phyloP scores from a whole-genome alignment of 1,140 invertebrate genomes.

The Eupeodes corollae region DNA sequence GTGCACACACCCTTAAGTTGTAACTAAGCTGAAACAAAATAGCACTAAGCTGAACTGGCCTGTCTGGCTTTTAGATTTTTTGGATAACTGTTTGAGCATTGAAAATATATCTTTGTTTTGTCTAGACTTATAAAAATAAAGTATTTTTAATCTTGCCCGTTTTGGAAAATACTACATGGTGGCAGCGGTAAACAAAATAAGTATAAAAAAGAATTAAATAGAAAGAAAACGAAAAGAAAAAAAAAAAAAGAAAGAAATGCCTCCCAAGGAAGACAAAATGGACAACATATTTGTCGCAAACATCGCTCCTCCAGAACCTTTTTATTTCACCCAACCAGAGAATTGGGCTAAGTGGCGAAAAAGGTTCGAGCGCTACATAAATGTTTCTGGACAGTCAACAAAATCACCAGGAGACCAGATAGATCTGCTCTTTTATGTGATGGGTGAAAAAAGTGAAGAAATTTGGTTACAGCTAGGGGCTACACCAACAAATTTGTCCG shows the following conservation, averaged over 20 bases:
- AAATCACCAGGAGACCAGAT: neutral
- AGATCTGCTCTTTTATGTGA: neutral
- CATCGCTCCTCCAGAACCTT: slow-evolving; percentile 1
- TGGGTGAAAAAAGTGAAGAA: slow-evolving; percentile 1
- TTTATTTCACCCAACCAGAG: neutral
- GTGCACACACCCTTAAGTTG: no score
- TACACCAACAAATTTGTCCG: neutral
- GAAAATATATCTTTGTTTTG: no score
- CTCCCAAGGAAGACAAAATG: neutral
- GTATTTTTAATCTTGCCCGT: no score
- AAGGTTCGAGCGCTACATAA: slow-evolving; percentile 1
- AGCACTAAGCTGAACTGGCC: no score
- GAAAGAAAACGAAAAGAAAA: neutral
- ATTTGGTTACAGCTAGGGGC: no score
- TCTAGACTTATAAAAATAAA: no score
- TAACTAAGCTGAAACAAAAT: no score
- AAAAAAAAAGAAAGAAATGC: neutral
- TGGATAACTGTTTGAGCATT: no score
- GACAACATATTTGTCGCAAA: neutral
- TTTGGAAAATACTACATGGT: no score
- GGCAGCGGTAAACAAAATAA: no score
- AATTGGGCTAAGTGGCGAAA: slow-evolving; percentile 1
- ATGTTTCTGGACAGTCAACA: neutral
- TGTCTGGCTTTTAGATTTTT: no score
- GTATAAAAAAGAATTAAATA: no score